phyloP scores from a whole-genome alignment of 2,113 vertebrate species.

The Hemicordylus capensis region DNA sequence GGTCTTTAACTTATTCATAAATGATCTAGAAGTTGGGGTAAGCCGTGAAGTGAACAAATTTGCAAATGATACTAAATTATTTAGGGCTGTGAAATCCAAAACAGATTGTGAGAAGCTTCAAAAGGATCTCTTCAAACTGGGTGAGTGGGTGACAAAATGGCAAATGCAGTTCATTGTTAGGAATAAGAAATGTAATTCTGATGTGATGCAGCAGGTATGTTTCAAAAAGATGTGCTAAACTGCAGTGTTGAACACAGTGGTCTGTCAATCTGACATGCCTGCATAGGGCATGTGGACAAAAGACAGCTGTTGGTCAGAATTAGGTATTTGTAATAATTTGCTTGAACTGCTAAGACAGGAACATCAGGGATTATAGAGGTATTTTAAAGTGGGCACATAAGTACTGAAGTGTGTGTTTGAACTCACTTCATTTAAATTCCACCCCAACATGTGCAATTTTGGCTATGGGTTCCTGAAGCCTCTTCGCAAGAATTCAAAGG shows the following conservation, averaged over 20 bases:
- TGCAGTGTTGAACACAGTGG: background rate
- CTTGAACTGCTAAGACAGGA: background rate
- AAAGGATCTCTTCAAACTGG: too few species aligned
- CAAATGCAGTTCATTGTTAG: too few species aligned
- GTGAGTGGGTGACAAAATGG: too few species aligned
- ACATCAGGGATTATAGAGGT: rapidly evolving
- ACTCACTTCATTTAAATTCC: background rate
- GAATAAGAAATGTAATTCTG: background rate
- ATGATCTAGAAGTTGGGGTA: too few species aligned
- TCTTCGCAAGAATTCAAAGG: background rate
- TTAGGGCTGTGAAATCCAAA: too few species aligned
- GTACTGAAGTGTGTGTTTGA: background rate
- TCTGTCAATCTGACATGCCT: background rate
- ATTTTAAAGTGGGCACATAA: background rate
- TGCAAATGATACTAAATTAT: too few species aligned
- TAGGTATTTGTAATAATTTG: background rate
- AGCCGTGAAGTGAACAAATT: too few species aligned
- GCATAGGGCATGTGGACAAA: rapidly evolving
- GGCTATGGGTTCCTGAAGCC: background rate
- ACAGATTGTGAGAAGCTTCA: too few species aligned
- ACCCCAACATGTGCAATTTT: background rate
- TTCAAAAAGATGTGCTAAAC: background rate
- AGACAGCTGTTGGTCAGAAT: background rate
- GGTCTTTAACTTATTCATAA: too few species aligned
- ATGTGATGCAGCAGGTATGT: background rate